These are phyloP conservation scores for Chlorops oryzae DNA, from an alignment of 1,140 invertebrate genomes.

Conservation along the genomic window DNA sequence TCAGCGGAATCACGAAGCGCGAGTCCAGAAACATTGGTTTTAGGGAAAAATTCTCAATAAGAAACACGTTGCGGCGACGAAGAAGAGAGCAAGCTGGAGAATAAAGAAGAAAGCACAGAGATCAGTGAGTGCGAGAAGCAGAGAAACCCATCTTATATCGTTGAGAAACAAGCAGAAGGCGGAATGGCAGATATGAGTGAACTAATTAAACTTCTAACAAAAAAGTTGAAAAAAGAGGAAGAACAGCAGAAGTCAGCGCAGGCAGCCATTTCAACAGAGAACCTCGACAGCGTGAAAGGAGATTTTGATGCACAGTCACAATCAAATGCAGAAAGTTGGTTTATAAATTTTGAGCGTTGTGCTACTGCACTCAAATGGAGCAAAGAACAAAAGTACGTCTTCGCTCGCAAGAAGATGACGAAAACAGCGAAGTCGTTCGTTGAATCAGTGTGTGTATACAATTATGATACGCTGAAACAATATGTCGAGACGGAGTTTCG, in stretches of 20 bases:
- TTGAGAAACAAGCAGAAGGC: neutral
- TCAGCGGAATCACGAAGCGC: too few relatives aligned
- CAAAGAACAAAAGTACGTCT: neutral
- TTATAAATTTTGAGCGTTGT: neutral
- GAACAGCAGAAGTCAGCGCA: neutral
- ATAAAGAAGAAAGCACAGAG: neutral
- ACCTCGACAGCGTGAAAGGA: neutral
- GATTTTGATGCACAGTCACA: neutral
- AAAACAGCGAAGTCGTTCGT: slow-evolving; percentile 3
- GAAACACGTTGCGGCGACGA: neutral
- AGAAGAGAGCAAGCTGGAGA: neutral
- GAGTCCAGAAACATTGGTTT: too few relatives aligned
- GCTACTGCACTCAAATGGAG: neutral
- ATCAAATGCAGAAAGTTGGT: neutral
- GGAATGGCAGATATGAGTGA: neutral
- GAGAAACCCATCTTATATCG: neutral
- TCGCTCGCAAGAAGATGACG: slow-evolving; percentile 3
- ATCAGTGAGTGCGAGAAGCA: neutral
- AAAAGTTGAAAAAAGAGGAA: neutral
- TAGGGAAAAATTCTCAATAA: neutral
- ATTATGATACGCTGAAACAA: slow-evolving; percentile 2
- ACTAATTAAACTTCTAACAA: slow-evolving; percentile 1
- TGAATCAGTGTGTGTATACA: neutral
- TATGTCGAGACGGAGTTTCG: neutral
- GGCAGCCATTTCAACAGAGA: neutral